Conservation (phyloP, 2,797 vertebrate genomes). For the Falco rusticolus region DNA sequence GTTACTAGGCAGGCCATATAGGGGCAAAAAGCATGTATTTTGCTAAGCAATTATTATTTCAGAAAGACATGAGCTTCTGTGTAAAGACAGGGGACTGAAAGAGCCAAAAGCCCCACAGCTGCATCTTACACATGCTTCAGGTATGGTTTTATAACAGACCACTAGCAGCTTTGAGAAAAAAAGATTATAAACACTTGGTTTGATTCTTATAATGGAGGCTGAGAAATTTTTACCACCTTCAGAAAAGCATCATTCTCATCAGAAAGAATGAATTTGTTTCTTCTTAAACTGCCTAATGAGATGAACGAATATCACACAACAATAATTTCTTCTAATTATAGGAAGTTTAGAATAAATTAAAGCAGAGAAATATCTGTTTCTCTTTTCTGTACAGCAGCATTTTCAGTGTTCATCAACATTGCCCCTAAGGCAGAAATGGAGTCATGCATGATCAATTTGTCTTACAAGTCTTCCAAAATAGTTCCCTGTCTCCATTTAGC, state of each 20-base stretch:
- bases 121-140: not conserved
- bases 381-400: not conserved
- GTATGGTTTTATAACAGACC: not conserved
- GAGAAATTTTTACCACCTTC: not conserved
- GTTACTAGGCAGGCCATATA: not conserved
- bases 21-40: not conserved
- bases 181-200: not conserved
- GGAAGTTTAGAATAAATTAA: slow-evolving; percentile 40
- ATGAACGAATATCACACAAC: slow-evolving; percentile 5
- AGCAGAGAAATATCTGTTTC: slow-evolving; percentile 32
- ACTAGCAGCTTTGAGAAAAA: not conserved
- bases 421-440: slow-evolving; percentile 16
- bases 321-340: slow-evolving; percentile 57
- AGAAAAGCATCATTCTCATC: not conserved
- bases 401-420: slow-evolving; percentile 38
- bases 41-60: not conserved
- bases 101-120: not conserved
- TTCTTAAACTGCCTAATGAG: slow-evolving; percentile 36
- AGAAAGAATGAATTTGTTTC: slow-evolving; percentile 30
- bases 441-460: slow-evolving; percentile 61
- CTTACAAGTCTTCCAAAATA: slow-evolving; percentile 50
- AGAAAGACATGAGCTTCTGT: not conserved
- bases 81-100: not conserved
- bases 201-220: not conserved
- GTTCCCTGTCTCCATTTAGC: slow-evolving; percentile 45